These are phyloP conservation scores for Caloenas nicobarica DNA, from an alignment of 2,113 vertebrate species.

Conservation along the genomic window DNA sequence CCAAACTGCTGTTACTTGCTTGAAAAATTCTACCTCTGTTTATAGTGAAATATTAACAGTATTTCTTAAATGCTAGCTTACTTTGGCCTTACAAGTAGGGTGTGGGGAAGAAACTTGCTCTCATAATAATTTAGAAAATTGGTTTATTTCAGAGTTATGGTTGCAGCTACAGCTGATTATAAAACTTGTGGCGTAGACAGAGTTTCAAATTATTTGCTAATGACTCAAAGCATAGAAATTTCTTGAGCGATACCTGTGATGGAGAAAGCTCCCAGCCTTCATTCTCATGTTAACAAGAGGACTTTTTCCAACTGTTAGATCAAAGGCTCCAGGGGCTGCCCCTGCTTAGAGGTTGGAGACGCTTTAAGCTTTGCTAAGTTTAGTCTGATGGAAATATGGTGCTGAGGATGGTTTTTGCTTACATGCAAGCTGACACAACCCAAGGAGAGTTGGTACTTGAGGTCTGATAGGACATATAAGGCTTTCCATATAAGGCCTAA, in stretches of 20 bases:
- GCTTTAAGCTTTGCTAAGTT: not conserved
- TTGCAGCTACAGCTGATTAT: not conserved
- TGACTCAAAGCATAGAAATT: not conserved
- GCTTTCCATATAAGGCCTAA: not conserved
- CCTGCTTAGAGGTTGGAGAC: not conserved
- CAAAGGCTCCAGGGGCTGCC: not conserved
- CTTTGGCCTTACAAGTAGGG: not conserved
- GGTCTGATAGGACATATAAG: not conserved
- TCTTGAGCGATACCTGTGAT: not conserved
- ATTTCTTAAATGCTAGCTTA: not conserved
- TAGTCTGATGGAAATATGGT: not conserved
- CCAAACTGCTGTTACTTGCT: not conserved
- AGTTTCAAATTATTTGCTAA: not conserved
- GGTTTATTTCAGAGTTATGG: not conserved
- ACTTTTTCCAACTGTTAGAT: not conserved
- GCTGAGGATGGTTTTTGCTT: not conserved
- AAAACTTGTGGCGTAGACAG: too few species aligned
- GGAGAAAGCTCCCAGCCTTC: not conserved
- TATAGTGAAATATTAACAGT: not conserved
- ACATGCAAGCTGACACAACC: not conserved
- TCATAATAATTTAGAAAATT: not conserved
- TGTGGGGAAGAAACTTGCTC: not conserved
- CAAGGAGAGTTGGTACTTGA: not conserved
- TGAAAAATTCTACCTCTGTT: not conserved
- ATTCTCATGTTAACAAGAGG: not conserved